A percentile compares a stretch with the other conserved stretches of the same genome.
These are phyloP conservation scores for Lysandra coridon DNA, from an alignment of 2,888 invertebrate species.

Conservation along the genomic window DNA sequence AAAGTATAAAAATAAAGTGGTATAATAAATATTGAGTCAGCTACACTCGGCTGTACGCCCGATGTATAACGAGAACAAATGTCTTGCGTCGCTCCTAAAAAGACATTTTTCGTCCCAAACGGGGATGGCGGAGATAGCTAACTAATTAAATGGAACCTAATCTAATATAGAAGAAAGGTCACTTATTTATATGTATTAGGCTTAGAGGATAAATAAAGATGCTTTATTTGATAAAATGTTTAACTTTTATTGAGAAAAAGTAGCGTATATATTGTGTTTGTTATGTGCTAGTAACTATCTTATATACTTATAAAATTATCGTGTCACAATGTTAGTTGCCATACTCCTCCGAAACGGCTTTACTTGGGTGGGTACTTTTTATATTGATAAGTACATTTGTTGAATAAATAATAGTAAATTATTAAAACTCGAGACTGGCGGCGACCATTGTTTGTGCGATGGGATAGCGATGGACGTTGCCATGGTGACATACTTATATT, in stretches of 20 bases:
- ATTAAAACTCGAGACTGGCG: too few species aligned
- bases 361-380: too few species aligned
- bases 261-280: not conserved
- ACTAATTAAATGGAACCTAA: conserved; percentile 19
- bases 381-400: too few species aligned
- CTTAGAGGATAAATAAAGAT: conserved; percentile 2
- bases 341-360: too few species aligned
- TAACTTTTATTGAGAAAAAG: not conserved
- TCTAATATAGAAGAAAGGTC: conserved; percentile 1
- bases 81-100: conserved; percentile 8
- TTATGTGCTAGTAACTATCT: not conserved
- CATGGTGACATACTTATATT: too few species aligned
- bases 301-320: too few species aligned
- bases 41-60: not conserved
- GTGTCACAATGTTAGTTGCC: too few species aligned
- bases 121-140: not conserved
- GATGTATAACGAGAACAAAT: conserved; percentile 4
- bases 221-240: not conserved
- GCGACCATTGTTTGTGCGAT: too few species aligned
- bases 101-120: conserved; percentile 13
- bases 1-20: conserved; percentile 16
- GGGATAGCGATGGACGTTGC: too few species aligned
- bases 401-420: too few species aligned
- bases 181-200: conserved; percentile 21
- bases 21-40: conserved; percentile 3